Conservation (phyloP, 2,113 vertebrate species). For the Dicerorhinus sumatrensis region DNA sequence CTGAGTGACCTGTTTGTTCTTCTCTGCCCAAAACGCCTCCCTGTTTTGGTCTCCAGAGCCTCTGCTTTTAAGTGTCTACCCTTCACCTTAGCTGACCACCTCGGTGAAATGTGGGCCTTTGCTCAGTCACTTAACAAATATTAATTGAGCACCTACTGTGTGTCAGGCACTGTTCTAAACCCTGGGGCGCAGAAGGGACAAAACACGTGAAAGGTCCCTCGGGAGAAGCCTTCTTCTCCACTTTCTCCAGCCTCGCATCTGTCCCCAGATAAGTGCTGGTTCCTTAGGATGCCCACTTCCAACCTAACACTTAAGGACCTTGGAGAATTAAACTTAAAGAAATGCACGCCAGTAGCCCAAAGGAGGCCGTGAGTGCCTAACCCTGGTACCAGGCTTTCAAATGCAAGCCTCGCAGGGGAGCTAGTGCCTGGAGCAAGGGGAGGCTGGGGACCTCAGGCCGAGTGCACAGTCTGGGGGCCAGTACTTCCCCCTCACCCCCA, state of each 20-base stretch:
- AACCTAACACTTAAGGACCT: not conserved
- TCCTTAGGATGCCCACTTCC: not conserved
- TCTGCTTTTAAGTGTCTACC: not conserved
- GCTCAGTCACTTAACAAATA: not conserved
- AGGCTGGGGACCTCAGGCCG: not conserved
- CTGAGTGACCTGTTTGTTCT: not conserved
- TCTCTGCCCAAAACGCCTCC: not conserved
- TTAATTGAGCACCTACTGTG: not conserved
- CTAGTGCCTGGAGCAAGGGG: not conserved
- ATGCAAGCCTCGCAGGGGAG: not conserved
- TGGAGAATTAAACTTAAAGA: not conserved
- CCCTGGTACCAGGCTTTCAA: not conserved
- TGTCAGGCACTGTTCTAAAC: not conserved
- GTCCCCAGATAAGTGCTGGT: not conserved
- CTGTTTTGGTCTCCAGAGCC: not conserved
- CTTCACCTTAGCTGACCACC: not conserved
- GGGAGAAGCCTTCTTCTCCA: not conserved
- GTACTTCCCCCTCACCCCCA: no score
- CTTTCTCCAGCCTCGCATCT: not conserved
- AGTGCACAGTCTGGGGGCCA: not conserved
- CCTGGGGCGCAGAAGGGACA: not conserved
- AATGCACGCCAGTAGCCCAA: not conserved
- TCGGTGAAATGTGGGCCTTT: not conserved
- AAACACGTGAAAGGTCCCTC: not conserved
- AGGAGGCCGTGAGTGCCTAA: not conserved